These are phyloP conservation scores for Petromus typicus DNA, from an alignment of 2,113 vertebrate genomes.

Conservation along the genomic window DNA sequence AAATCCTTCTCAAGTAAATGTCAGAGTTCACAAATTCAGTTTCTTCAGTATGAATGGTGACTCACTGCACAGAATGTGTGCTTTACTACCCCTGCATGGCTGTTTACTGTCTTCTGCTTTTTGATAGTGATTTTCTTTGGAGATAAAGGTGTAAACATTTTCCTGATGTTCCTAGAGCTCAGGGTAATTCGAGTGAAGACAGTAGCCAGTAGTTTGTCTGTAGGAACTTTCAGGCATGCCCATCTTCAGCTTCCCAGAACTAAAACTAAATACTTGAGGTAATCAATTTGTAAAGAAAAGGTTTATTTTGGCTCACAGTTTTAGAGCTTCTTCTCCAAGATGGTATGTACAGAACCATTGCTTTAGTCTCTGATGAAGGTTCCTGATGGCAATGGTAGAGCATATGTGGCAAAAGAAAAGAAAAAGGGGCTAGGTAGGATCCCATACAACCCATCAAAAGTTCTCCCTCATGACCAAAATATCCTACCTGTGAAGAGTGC, in stretches of 20 bases:
- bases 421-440: neutral
- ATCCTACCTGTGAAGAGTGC: neutral
- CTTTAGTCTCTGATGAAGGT: neutral
- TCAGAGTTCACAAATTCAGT: neutral
- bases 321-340: neutral
- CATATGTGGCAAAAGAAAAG: neutral
- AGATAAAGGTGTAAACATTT: neutral
- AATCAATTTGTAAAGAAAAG: neutral
- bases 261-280: neutral
- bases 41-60: neutral
- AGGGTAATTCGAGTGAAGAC: neutral
- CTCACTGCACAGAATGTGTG: neutral
- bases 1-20: neutral
- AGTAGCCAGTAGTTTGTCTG: neutral
- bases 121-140: slow-evolving; percentile 16
- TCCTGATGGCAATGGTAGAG: neutral
- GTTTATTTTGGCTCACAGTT: neutral
- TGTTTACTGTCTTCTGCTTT: neutral
- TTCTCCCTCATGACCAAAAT: too few relatives aligned
- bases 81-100: neutral
- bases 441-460: neutral
- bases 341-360: neutral
- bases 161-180: neutral
- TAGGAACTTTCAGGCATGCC: neutral
- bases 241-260: neutral